Evolutionary conservation across 2,888 invertebrate species (phyloP).

Genomic region (Drosophila robusta): DNA sequence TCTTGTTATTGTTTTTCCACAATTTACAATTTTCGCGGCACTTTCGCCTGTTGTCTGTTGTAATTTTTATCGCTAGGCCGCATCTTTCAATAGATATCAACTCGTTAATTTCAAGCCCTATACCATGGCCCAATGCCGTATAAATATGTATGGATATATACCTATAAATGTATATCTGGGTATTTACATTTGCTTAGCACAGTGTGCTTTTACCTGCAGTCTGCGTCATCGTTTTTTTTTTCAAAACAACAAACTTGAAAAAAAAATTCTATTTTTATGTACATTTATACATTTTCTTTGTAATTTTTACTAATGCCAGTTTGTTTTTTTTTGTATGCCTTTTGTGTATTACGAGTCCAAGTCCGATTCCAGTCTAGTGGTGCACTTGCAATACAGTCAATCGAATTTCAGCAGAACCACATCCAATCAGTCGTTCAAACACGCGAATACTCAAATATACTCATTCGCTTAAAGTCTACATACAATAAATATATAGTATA

Average conservation of each 20-base stretch:
- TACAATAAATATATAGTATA: too few relatives aligned
- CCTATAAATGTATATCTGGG: slow-evolving; percentile 15
- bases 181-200: slow-evolving; percentile 34
- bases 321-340: slow-evolving; percentile 12
- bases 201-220: slow-evolving; percentile 43
- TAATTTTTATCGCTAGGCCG: slow-evolving; percentile 61
- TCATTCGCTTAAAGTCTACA: not conserved
- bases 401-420: slow-evolving; percentile 38
- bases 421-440: slow-evolving; percentile 6
- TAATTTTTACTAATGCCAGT: slow-evolving; percentile 38
- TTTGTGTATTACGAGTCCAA: slow-evolving; percentile 19
- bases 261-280: not conserved
- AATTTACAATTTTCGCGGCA: slow-evolving; percentile 46
- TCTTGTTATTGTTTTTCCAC: slow-evolving; percentile 16
- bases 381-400: slow-evolving; percentile 40
- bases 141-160: slow-evolving; percentile 7
- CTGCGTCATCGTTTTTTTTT: slow-evolving; percentile 42
- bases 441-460: not conserved
- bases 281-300: slow-evolving; percentile 27
- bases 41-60: slow-evolving; percentile 62
- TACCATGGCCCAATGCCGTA: slow-evolving; percentile 6
- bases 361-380: slow-evolving; percentile 12
- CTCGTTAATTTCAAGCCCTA: slow-evolving; percentile 60
- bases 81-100: slow-evolving; percentile 60
- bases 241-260: not conserved